These are phyloP conservation scores for Nephrotoma guestfalica DNA, from an alignment of 2,888 invertebrate genomes.

Conservation along the genomic window DNA sequence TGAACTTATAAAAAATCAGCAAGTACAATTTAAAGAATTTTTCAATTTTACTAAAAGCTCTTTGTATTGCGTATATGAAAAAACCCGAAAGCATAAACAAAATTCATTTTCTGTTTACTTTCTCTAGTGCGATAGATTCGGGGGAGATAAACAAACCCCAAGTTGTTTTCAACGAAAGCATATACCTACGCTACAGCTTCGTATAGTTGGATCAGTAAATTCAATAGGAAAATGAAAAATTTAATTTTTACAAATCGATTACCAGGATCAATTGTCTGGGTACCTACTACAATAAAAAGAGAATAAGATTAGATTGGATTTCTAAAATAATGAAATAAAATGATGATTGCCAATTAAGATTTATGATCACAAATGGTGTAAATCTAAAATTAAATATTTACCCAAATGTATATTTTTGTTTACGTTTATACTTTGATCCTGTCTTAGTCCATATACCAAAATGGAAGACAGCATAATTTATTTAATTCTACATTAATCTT, in stretches of 20 bases:
- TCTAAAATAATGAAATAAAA: neutral
- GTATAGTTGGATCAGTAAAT: neutral
- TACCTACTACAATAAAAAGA: neutral
- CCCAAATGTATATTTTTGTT: neutral
- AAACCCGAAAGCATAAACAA: neutral
- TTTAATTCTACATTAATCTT: too few species aligned
- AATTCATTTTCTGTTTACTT: neutral
- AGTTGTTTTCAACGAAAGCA: neutral
- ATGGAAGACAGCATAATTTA: too few species aligned
- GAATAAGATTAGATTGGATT: neutral
- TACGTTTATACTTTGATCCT: neutral
- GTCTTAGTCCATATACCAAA: too few species aligned
- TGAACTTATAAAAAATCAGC: neutral
- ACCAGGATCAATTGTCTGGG: neutral
- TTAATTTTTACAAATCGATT: neutral
- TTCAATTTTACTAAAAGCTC: neutral
- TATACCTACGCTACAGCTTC: neutral
- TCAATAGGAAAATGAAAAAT: neutral
- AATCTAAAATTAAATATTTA: neutral
- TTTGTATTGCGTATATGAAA: neutral
- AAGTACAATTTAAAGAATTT: neutral
- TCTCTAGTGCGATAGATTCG: neutral
- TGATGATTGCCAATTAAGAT: neutral
- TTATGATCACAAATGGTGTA: neutral
- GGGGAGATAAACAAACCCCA: neutral